Percentiles rank a stretch among this genome's conserved stretches.
Evolutionary conservation across 2,888 invertebrate species (phyloP).

Genomic region (Pegoplata infirma): DNA sequence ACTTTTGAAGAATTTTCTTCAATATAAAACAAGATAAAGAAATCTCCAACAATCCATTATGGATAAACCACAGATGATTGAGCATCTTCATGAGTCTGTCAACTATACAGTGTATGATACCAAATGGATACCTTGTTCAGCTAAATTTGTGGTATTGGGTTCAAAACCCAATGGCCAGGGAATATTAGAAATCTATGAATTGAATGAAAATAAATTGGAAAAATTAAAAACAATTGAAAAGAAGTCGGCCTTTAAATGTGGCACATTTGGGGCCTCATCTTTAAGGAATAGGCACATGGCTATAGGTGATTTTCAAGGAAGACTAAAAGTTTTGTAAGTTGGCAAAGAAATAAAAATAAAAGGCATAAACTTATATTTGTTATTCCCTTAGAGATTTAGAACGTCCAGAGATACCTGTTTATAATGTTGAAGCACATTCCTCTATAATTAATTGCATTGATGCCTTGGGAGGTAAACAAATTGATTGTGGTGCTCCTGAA

Average conservation of each 20-base stretch:
- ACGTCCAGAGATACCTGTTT: slow-evolving; percentile 84
- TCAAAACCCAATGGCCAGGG: slow-evolving; percentile 92
- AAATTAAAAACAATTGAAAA: slow-evolving; percentile 87
- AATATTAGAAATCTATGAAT: slow-evolving; percentile 88
- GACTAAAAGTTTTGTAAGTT: slow-evolving; percentile 88
- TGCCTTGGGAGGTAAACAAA: slow-evolving; percentile 89
- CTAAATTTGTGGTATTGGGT: slow-evolving; percentile 94
- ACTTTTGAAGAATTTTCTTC: neutral
- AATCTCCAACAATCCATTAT: slow-evolving; percentile 76
- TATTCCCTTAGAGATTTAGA: slow-evolving; percentile 85
- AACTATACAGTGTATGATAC: slow-evolving; percentile 93
- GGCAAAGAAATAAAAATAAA: neutral
- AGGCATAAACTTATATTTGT: neutral
- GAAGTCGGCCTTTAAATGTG: slow-evolving; percentile 93
- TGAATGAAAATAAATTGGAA: slow-evolving; percentile 85
- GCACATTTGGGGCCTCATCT: slow-evolving; percentile 93
- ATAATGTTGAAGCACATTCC: slow-evolving; percentile 87
- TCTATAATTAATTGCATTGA: slow-evolving; percentile 95
- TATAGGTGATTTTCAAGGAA: slow-evolving; percentile 93
- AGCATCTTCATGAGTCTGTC: slow-evolving; percentile 89
- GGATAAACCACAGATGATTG: slow-evolving; percentile 93
- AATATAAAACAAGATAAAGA: too few species aligned
- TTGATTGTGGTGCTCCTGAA: slow-evolving; percentile 95
- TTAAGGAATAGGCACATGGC: slow-evolving; percentile 89
- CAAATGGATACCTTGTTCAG: slow-evolving; percentile 97